Percentiles rank a stretch among this genome's conserved stretches.
Evolutionary conservation across 2,113 vertebrate species (phyloP).

Genomic region (Falco punctatus): DNA sequence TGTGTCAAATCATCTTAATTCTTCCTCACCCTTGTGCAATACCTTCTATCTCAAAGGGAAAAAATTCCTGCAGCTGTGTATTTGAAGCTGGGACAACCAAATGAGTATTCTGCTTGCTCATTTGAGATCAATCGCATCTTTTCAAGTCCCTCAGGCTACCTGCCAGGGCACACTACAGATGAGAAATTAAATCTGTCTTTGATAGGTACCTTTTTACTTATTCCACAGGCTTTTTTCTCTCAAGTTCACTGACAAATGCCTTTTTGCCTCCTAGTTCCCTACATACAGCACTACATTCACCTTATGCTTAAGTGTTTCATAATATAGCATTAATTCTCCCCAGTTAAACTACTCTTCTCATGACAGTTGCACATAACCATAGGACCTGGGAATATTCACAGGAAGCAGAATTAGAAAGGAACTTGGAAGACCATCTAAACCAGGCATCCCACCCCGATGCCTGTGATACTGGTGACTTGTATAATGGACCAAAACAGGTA

Average conservation of each 20-base stretch:
- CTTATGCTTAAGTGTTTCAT: neutral
- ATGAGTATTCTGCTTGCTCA: neutral
- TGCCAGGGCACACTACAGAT: neutral
- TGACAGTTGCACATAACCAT: neutral
- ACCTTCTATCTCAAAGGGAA: neutral
- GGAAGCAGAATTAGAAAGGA: neutral
- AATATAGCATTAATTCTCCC: neutral
- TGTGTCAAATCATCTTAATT: neutral
- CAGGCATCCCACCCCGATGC: neutral
- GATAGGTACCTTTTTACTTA: neutral
- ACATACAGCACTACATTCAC: neutral
- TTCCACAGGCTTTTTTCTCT: neutral
- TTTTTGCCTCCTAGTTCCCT: neutral
- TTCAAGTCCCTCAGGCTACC: neutral
- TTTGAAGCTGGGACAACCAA: neutral
- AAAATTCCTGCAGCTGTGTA: neutral
- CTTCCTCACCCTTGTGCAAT: neutral
- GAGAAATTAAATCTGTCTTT: neutral
- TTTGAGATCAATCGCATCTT: neutral
- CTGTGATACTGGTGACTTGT: neutral
- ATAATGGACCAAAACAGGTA: neutral
- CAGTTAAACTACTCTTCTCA: neutral
- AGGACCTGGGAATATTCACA: neutral
- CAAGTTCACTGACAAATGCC: neutral
- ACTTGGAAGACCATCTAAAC: neutral